A percentile compares a stretch with the other conserved stretches of the same genome.
Evolutionary conservation across 2,113 vertebrate genomes (phyloP).

Genomic region (Merops nubicus): DNA sequence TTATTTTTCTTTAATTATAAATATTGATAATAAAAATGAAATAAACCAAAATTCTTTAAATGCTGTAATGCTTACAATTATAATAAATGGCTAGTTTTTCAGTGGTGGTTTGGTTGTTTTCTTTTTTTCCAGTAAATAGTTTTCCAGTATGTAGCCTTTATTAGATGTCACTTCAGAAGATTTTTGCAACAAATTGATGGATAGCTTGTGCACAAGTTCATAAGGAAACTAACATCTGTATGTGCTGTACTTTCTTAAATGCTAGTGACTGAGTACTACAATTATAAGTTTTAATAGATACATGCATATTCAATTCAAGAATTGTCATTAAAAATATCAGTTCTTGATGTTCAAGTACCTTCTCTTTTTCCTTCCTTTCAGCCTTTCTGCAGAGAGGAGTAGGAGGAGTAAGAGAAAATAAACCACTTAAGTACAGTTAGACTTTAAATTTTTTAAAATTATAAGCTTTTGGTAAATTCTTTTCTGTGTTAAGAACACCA

Average conservation of each 20-base stretch:
- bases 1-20: conserved; percentile 21
- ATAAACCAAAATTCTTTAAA: neutral
- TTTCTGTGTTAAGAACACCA: neutral
- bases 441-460: neutral
- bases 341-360: neutral
- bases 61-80: neutral
- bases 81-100: neutral
- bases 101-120: neutral
- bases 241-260: neutral
- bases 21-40: neutral
- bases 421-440: neutral
- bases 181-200: neutral
- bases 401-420: neutral
- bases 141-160: neutral
- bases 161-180: neutral
- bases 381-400: neutral
- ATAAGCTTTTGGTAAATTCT: neutral
- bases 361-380: neutral
- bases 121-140: neutral
- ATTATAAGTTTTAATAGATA: neutral
- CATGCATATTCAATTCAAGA: neutral
- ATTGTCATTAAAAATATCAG: neutral
- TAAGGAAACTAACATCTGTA: neutral
- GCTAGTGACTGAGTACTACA: neutral
- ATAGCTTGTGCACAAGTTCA: neutral